phyloP scores from a whole-genome alignment of 92 coral and sea anemone species.

The Parazoanthus swiftii region DNA sequence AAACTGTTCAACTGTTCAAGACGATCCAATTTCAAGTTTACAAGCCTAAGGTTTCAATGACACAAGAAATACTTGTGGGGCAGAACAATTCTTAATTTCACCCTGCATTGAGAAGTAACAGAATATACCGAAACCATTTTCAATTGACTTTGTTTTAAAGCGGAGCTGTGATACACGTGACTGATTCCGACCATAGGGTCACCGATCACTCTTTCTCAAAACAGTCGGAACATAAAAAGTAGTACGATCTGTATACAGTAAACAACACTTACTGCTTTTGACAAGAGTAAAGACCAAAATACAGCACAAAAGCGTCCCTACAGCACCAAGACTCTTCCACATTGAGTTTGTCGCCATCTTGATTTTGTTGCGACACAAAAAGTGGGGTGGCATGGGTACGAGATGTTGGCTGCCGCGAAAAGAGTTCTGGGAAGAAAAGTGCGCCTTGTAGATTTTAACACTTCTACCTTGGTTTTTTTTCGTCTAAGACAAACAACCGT shows the following conservation, averaged over 20 bases:
- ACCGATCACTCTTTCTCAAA: not conserved
- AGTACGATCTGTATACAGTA: not conserved
- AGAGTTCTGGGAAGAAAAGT: constrained; percentile 3
- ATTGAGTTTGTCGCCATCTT: no score
- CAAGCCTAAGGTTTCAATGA: no score
- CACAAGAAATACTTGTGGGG: no score
- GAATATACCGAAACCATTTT: not conserved
- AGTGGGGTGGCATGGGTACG: not conserved
- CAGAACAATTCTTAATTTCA: no score
- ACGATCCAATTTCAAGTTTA: no score
- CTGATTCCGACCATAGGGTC: not conserved
- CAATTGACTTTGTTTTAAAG: no score
- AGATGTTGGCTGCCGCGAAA: not conserved
- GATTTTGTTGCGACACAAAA: not conserved
- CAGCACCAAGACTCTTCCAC: not conserved
- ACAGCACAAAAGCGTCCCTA: not conserved
- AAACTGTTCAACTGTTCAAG: no score
- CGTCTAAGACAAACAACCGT: not conserved
- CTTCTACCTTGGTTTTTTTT: no score
- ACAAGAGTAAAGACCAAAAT: constrained; percentile 2
- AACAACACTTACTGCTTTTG: constrained; percentile 9
- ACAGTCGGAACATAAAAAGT: not conserved
- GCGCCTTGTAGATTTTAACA: not conserved
- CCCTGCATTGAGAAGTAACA: not conserved
- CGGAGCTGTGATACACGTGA: constrained; percentile 6